These are phyloP conservation scores for Temnothorax longispinosus DNA, from an alignment of 1,140 invertebrate genomes.

Conservation along the genomic window DNA sequence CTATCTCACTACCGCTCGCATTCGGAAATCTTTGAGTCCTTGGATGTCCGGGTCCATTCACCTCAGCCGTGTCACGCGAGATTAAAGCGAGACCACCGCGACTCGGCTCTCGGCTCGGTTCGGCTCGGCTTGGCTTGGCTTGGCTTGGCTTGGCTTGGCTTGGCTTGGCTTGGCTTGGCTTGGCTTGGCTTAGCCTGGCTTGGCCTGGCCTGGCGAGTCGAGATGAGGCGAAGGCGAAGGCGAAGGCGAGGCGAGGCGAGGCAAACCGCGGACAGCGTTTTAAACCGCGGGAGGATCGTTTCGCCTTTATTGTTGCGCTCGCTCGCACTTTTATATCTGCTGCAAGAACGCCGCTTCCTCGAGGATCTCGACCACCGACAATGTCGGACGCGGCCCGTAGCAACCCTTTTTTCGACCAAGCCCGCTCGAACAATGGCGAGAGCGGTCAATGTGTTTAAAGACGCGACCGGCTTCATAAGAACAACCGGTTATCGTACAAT, in stretches of 20 bases:
- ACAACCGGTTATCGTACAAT: neutral
- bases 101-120: neutral
- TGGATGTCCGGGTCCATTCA: slow-evolving; percentile 53
- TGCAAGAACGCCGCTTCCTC: slow-evolving; percentile 25
- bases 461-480: neutral
- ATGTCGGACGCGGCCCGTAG: slow-evolving; percentile 30
- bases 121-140: neutral
- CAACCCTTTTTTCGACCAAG: slow-evolving; percentile 33
- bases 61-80: slow-evolving; percentile 65
- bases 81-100: slow-evolving; percentile 66
- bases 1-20: slow-evolving; percentile 1
- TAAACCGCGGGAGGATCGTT: slow-evolving; percentile 51
- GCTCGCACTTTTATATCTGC: slow-evolving; percentile 33
- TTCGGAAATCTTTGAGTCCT: slow-evolving; percentile 56
- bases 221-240: neutral
- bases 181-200: neutral
- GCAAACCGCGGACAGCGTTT: slow-evolving; percentile 21
- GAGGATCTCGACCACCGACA: slow-evolving; percentile 61
- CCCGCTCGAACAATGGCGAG: slow-evolving; percentile 35
- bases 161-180: neutral
- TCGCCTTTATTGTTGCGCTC: slow-evolving; percentile 57
- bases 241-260: neutral
- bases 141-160: neutral
- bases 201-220: neutral
- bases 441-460: neutral